Percentiles rank a stretch among this genome's conserved stretches.
These are phyloP conservation scores for Stictonetta naevosa DNA, from an alignment of 2,113 vertebrate genomes.

Conservation along the genomic window DNA sequence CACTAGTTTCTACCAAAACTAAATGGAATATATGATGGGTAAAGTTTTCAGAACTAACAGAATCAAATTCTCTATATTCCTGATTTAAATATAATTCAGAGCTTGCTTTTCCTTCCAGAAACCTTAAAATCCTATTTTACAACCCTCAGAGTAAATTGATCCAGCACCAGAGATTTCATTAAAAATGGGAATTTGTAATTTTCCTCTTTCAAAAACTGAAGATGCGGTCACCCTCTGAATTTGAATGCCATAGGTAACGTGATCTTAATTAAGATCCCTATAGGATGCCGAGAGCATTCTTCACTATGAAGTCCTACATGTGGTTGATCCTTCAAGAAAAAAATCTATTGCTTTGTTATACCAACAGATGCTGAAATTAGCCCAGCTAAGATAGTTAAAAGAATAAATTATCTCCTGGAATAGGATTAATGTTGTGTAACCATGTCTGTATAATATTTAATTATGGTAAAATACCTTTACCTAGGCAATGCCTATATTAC, in stretches of 20 bases:
- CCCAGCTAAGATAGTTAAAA: neutral
- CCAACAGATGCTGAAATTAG: neutral
- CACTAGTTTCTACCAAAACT: neutral
- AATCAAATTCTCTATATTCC: neutral
- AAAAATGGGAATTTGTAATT: neutral
- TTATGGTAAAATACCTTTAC: neutral
- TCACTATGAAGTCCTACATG: neutral
- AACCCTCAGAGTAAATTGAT: neutral
- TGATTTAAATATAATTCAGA: neutral
- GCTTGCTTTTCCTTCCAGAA: neutral
- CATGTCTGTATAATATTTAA: neutral
- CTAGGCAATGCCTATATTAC: neutral
- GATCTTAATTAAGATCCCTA: neutral
- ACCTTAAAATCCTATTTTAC: neutral
- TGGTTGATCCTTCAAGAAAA: neutral
- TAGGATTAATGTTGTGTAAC: neutral
- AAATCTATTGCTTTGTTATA: neutral
- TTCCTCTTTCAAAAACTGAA: neutral
- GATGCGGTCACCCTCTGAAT: neutral
- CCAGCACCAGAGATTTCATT: neutral
- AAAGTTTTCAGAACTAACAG: neutral
- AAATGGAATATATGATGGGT: neutral
- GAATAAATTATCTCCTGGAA: neutral
- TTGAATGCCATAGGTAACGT: neutral
- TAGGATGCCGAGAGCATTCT: neutral